phyloP scores from a whole-genome alignment of 2,888 invertebrate species.

The Gonocerus acuteangulatus region DNA sequence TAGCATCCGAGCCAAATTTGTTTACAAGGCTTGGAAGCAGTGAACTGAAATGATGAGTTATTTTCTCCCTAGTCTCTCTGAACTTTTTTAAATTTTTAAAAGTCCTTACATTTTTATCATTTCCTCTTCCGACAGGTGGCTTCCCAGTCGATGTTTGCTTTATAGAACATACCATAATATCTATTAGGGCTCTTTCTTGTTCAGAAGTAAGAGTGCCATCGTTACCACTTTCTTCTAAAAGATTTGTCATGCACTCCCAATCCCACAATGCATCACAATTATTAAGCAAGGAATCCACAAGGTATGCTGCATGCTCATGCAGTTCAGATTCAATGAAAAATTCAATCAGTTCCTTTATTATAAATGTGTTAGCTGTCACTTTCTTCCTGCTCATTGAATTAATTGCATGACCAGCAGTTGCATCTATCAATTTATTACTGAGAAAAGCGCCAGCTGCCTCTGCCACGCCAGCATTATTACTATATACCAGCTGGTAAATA shows the following conservation, averaged over 20 bases:
- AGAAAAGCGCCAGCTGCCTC: constrained; percentile 98
- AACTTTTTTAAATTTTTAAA: constrained; percentile 64
- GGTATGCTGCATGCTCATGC: constrained; percentile 94
- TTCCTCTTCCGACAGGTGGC: constrained; percentile 90
- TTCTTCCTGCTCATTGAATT: constrained; percentile 65
- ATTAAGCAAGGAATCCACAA: constrained; percentile 96
- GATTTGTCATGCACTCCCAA: constrained; percentile 99
- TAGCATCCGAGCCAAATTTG: constrained; percentile 93
- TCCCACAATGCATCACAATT: constrained; percentile 99
- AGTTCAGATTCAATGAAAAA: constrained; percentile 98
- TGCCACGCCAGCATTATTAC: constrained; percentile 88
- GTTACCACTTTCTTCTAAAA: constrained; percentile 92
- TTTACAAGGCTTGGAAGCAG: constrained; percentile 80
- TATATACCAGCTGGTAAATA: constrained; percentile 97
- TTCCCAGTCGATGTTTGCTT: constrained; percentile 91
- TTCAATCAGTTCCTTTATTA: constrained; percentile 91
- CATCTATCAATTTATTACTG: constrained; percentile 68
- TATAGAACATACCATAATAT: constrained; percentile 96
- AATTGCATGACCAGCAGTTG: neutral
- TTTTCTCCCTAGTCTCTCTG: constrained; percentile 80
- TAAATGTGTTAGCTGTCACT: constrained; percentile 78
- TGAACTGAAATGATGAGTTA: constrained; percentile 93
- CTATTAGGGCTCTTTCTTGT: constrained; percentile 92
- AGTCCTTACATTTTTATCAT: constrained; percentile 62
- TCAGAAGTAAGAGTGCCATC: constrained; percentile 86